phyloP scores from a whole-genome alignment of 2,113 vertebrate genomes.

The Athene cunicularia region DNA sequence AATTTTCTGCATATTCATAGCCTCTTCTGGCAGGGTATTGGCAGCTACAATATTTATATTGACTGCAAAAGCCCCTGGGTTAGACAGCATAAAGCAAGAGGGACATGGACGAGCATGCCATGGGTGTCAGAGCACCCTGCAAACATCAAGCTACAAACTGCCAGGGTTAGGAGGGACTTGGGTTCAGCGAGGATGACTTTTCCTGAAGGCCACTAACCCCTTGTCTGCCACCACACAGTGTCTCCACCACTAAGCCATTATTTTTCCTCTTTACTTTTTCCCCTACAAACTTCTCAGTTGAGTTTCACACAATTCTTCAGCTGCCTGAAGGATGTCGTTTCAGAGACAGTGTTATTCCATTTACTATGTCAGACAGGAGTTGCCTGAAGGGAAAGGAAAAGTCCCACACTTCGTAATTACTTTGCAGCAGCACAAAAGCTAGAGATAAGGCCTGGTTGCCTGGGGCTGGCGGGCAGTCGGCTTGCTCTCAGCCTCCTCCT shows the following conservation, averaged over 20 bases:
- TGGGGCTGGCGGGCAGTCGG: background rate
- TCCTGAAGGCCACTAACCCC: background rate
- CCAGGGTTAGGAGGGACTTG: background rate
- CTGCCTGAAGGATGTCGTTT: background rate
- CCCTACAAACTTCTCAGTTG: background rate
- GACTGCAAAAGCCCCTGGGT: background rate
- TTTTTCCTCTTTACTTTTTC: background rate
- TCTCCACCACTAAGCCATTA: fast-evolving
- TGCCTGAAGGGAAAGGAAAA: background rate
- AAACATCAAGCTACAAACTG: background rate
- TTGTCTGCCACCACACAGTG: background rate
- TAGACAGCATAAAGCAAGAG: background rate
- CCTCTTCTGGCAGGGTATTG: background rate
- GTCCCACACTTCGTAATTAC: background rate
- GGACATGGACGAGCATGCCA: background rate
- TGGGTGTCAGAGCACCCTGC: background rate
- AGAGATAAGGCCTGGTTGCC: background rate
- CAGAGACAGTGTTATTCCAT: background rate
- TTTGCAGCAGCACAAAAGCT: background rate
- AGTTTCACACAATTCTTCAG: background rate
- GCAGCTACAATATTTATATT: background rate
- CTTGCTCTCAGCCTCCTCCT: background rate
- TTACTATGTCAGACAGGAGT: background rate
- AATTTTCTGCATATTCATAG: background rate
- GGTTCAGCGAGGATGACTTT: background rate